phyloP scores from a whole-genome alignment of 2,888 invertebrate species.

The Calameuta filiformis region DNA sequence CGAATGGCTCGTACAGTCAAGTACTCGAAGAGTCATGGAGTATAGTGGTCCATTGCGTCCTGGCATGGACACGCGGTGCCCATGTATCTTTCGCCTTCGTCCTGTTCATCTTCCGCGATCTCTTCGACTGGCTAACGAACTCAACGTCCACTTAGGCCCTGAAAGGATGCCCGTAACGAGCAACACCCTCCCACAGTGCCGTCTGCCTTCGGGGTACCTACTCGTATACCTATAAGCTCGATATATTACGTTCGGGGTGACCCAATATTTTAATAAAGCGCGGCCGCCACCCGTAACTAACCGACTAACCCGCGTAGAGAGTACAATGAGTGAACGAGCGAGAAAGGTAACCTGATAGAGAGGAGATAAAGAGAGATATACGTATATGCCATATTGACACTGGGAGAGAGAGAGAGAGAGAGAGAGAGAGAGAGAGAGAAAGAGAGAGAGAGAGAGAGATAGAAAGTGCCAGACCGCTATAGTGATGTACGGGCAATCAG shows the following conservation, averaged over 20 bases:
- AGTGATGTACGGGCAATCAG: constrained; percentile 64
- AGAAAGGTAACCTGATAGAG: constrained; percentile 20
- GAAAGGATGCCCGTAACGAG: constrained; percentile 58
- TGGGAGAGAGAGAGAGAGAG: constrained; percentile 23
- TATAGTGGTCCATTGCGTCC: background rate
- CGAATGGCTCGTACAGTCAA: background rate
- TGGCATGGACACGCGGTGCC: constrained; percentile 52
- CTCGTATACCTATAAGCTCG: constrained; percentile 19
- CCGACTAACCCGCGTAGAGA: constrained; percentile 44
- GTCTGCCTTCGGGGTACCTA: constrained; percentile 29
- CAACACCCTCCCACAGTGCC: constrained; percentile 39
- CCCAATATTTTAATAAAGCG: constrained; percentile 63
- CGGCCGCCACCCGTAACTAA: constrained; percentile 55
- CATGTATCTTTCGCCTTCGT: constrained; percentile 52
- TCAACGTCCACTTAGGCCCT: constrained; percentile 56
- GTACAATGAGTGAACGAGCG: constrained; percentile 24
- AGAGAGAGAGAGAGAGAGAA: background rate
- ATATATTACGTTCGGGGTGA: constrained; percentile 48
- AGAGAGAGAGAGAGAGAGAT: background rate
- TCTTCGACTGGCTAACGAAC: constrained; percentile 58
- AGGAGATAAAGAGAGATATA: constrained; percentile 21
- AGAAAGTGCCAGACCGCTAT: constrained; percentile 29
- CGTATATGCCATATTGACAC: background rate
- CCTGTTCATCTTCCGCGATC: constrained; percentile 56
- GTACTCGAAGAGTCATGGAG: background rate